A percentile compares a stretch with the other conserved stretches of the same genome.
Evolutionary conservation across 2,113 vertebrate species (phyloP).

Genomic region (Caranx melampygus): DNA sequence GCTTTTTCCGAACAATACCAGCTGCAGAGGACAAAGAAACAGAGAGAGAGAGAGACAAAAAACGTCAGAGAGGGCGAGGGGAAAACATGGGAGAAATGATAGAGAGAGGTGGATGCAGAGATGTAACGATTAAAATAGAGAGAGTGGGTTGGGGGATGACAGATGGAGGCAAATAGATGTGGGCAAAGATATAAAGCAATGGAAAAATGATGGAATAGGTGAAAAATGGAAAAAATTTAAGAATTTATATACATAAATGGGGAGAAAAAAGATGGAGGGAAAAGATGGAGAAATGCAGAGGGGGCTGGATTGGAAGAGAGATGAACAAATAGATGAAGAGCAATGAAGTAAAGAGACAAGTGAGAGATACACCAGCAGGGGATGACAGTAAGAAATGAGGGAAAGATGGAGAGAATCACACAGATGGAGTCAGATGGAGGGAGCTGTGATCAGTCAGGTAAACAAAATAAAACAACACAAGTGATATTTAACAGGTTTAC

Average conservation of each 20-base stretch:
- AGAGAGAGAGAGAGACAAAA: neutral
- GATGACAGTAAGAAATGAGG: slow-evolving; percentile 57
- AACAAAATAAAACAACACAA: slow-evolving; percentile 61
- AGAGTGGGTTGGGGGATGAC: slow-evolving; percentile 35
- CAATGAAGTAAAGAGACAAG: slow-evolving; percentile 69
- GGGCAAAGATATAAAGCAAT: slow-evolving; percentile 43
- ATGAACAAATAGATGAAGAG: slow-evolving; percentile 58
- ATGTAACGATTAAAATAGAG: slow-evolving; percentile 49
- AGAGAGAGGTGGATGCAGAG: slow-evolving; percentile 32
- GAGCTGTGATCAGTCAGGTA: slow-evolving; percentile 60
- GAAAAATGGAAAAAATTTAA: slow-evolving; percentile 32
- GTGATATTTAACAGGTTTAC: slow-evolving; percentile 29
- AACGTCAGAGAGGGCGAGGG: slow-evolving; percentile 13
- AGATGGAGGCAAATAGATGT: slow-evolving; percentile 46
- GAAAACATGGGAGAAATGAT: slow-evolving; percentile 29
- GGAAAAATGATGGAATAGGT: slow-evolving; percentile 52
- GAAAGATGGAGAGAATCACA: slow-evolving; percentile 49
- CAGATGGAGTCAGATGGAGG: slow-evolving; percentile 40
- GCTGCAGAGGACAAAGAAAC: slow-evolving; percentile 80
- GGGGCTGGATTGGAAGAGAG: slow-evolving; percentile 29
- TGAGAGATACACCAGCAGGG: slow-evolving; percentile 54
- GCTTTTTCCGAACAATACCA: slow-evolving; percentile 94
- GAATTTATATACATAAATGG: slow-evolving; percentile 60
- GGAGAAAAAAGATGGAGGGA: slow-evolving; percentile 20
- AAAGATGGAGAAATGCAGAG: slow-evolving; percentile 24